These are phyloP conservation scores for Rachycentron canadum DNA, from an alignment of 2,797 vertebrate genomes.

Conservation along the genomic window DNA sequence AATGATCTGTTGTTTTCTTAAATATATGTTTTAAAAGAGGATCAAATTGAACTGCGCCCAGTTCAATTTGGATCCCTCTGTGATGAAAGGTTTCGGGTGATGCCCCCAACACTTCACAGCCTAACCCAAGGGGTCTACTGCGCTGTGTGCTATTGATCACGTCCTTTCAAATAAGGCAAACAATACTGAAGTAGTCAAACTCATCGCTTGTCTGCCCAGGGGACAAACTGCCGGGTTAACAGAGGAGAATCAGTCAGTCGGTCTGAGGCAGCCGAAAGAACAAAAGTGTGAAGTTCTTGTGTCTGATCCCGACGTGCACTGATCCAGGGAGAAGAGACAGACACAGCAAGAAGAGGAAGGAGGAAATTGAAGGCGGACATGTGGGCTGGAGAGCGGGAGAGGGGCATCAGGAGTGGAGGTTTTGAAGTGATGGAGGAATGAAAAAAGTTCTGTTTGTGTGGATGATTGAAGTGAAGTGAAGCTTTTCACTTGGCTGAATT, in stretches of 20 bases:
- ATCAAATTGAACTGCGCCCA: not conserved
- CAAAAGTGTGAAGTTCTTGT: not conserved
- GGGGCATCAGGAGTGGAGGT: constrained; percentile 3
- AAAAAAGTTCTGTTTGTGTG: not conserved
- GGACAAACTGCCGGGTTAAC: constrained; percentile 2
- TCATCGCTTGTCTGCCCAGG: not conserved
- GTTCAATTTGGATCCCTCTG: not conserved
- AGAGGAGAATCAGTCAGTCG: constrained; percentile 22
- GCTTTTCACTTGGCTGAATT: not conserved
- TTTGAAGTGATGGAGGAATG: constrained; percentile 18
- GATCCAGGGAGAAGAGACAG: constrained; percentile 23
- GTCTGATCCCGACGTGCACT: constrained; percentile 1
- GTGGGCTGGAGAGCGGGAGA: not conserved
- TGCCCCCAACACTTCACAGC: not conserved
- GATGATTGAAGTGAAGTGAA: not conserved
- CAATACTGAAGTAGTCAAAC: not conserved
- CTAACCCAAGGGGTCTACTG: not conserved
- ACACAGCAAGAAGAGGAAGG: not conserved
- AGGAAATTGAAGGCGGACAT: constrained; percentile 5
- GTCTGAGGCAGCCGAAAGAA: constrained; percentile 11
- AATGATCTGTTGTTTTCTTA: not conserved
- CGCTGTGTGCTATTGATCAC: not conserved
- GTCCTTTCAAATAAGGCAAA: not conserved
- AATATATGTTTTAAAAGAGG: not conserved
- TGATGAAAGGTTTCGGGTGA: not conserved